Conservation (phyloP, 2,113 vertebrate species). For the Thamnaconus septentrionalis region DNA sequence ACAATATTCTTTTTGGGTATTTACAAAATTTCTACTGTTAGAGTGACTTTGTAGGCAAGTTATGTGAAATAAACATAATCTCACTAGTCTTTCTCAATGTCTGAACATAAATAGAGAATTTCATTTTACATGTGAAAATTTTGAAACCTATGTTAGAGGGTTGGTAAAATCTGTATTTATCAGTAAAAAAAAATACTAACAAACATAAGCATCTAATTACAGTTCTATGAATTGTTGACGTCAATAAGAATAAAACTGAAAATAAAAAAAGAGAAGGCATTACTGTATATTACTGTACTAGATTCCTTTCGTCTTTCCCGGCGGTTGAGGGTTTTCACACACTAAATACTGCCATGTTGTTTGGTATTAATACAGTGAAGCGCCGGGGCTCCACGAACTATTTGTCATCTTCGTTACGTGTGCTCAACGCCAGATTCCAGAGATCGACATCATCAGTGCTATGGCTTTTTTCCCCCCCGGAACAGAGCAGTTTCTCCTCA, state of each 20-base stretch:
- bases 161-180: neutral
- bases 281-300: slow-evolving; percentile 26
- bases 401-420: slow-evolving; percentile 44
- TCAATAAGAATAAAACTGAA: neutral
- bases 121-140: slow-evolving; percentile 41
- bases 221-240: too few species aligned
- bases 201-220: too few species aligned
- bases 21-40: slow-evolving; percentile 33
- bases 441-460: slow-evolving; percentile 69
- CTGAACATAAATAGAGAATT: slow-evolving; percentile 50
- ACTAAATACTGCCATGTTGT: slow-evolving; percentile 78
- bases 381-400: neutral
- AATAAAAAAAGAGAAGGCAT: slow-evolving; percentile 24
- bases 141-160: slow-evolving; percentile 14
- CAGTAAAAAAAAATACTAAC: too few species aligned
- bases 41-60: slow-evolving; percentile 1
- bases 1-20: slow-evolving; percentile 38
- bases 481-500: slow-evolving; percentile 26
- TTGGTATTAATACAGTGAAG: slow-evolving; percentile 67
- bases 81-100: slow-evolving; percentile 27
- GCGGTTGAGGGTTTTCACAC: slow-evolving; percentile 48
- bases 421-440: slow-evolving; percentile 40
- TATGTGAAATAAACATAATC: slow-evolving; percentile 27
- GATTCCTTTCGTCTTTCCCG: slow-evolving; percentile 19
- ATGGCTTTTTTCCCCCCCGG: slow-evolving; percentile 39